A percentile compares a stretch with the other conserved stretches of the same genome.
phyloP scores from a whole-genome alignment of 92 coral and sea anemone genomes.

The Phenganax subtilis region DNA sequence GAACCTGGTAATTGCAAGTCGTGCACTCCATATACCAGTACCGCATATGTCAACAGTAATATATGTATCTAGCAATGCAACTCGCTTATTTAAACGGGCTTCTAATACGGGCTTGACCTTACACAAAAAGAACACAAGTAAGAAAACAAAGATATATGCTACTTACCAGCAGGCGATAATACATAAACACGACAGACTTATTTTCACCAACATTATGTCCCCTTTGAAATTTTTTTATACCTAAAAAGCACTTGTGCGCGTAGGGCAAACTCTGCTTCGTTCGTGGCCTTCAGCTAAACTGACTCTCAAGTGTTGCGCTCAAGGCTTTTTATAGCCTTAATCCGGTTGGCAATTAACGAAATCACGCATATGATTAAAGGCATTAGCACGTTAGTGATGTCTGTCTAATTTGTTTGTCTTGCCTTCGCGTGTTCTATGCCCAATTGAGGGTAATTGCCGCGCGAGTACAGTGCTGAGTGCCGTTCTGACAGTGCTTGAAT shows the following conservation, averaged over 20 bases:
- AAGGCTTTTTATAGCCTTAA: slow-evolving; percentile 15
- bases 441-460: slow-evolving; percentile 18
- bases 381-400: slow-evolving; percentile 7
- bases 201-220: not conserved
- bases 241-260: not conserved
- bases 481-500: slow-evolving; percentile 28
- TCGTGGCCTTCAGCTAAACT: not conserved
- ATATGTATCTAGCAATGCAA: no score
- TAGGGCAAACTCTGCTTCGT: not conserved
- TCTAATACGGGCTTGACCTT: not conserved
- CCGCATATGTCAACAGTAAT: no score
- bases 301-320: not conserved
- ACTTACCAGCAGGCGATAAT: slow-evolving; percentile 22
- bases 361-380: slow-evolving; percentile 27
- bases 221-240: not conserved
- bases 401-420: slow-evolving; percentile 30
- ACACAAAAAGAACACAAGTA: not conserved
- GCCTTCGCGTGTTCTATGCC: slow-evolving; percentile 8
- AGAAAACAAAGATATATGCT: not conserved
- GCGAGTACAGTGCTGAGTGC: slow-evolving; percentile 3
- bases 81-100: not conserved
- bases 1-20: no score
- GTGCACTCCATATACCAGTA: no score
- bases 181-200: not conserved
- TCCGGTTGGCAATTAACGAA: slow-evolving; percentile 13